A percentile compares a stretch with the other conserved stretches of the same genome.
These are phyloP conservation scores for Choristoneura fumiferana DNA, from an alignment of 1,140 invertebrate genomes.

Conservation along the genomic window DNA sequence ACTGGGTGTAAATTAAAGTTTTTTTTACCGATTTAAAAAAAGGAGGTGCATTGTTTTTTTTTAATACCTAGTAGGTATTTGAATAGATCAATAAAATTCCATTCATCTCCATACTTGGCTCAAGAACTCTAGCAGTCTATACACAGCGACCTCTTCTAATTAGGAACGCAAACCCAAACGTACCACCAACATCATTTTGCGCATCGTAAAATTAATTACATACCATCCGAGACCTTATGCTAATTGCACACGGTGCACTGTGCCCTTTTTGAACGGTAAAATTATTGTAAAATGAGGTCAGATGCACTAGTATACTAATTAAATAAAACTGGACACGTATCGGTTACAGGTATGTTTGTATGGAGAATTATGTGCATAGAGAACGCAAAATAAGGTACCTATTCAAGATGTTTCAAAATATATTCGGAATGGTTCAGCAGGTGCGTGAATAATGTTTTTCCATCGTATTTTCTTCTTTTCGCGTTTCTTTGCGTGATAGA, in stretches of 20 bases:
- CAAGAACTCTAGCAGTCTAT: neutral
- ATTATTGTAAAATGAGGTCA: conserved; percentile 1
- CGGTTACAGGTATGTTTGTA: neutral
- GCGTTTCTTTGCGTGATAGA: no score
- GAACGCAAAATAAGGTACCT: neutral
- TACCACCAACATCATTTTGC: conserved; percentile 1
- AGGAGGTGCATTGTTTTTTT: no score
- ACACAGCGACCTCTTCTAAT: neutral
- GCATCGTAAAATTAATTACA: neutral
- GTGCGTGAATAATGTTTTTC: no score
- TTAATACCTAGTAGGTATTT: no score
- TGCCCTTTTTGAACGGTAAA: neutral
- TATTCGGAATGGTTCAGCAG: no score
- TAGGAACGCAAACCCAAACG: neutral
- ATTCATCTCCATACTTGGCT: neutral
- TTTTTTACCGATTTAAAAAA: no score
- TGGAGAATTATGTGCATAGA: neutral
- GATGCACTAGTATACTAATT: conserved; percentile 12
- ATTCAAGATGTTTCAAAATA: no score
- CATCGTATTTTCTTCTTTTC: no score
- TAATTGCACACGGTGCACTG: neutral
- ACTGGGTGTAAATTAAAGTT: no score
- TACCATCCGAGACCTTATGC: neutral
- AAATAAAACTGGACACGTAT: conserved; percentile 13
- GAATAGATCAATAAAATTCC: neutral